A percentile compares a stretch with the other conserved stretches of the same genome.
Conservation (phyloP, 2,113 vertebrate species). For the Jaculus jaculus region DNA sequence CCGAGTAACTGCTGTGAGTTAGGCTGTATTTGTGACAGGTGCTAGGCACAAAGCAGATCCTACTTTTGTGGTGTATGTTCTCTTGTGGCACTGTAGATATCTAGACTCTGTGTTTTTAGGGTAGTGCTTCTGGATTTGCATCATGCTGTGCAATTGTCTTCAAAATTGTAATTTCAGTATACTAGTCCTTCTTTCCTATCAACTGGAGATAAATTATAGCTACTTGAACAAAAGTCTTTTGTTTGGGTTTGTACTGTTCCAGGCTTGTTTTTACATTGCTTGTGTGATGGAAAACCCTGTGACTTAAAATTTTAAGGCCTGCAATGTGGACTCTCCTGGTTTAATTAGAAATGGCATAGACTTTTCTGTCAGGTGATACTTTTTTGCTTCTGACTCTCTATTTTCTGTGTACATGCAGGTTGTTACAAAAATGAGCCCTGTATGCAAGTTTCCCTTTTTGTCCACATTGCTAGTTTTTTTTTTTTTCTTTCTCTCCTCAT, state of each 20-base stretch:
- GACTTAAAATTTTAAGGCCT: not conserved
- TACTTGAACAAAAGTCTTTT: not conserved
- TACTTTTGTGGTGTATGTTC: not conserved
- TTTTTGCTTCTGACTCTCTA: not conserved
- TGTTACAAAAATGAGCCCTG: not conserved
- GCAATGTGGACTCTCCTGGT: not conserved
- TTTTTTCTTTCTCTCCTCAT: not conserved
- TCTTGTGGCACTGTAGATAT: not conserved
- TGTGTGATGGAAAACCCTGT: not conserved
- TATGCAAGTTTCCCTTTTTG: not conserved
- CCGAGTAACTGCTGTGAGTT: too few relatives aligned
- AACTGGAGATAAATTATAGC: not conserved
- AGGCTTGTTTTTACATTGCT: not conserved
- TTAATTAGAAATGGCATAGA: not conserved
- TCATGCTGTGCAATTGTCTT: not conserved
- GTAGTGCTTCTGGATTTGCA: not conserved
- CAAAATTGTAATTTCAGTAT: not conserved
- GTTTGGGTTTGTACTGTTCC: not conserved
- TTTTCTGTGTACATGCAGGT: not conserved
- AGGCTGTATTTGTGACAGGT: not conserved
- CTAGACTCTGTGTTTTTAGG: not conserved
- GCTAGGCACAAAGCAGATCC: not conserved
- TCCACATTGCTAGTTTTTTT: not conserved
- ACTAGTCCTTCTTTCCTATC: not conserved
- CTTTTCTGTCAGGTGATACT: not conserved